phyloP scores from a whole-genome alignment of 2,113 vertebrate species.

The Syrmaticus mikado region DNA sequence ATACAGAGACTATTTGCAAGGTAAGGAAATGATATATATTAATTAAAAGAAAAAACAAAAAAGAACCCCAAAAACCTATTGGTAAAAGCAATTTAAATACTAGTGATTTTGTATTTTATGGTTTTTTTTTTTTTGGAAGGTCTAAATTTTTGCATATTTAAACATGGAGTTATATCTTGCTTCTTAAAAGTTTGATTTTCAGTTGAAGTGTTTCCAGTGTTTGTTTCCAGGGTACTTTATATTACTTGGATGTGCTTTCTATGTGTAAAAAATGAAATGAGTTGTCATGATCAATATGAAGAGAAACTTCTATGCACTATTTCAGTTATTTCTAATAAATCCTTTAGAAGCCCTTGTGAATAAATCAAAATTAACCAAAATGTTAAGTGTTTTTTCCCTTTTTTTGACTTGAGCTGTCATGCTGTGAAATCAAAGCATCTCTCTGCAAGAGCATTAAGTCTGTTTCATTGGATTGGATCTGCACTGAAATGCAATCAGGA shows the following conservation, averaged over 20 bases:
- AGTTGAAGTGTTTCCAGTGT: not conserved
- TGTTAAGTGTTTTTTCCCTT: not conserved
- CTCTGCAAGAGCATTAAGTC: not conserved
- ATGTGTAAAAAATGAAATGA: not conserved
- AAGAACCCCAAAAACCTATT: not conserved
- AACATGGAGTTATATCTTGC: not conserved
- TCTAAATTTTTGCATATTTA: not conserved
- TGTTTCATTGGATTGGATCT: not conserved
- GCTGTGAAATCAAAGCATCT: not conserved
- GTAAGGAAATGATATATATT: slow-evolving; percentile 65
- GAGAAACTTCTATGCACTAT: not conserved
- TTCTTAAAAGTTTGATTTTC: not conserved
- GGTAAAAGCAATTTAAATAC: not conserved
- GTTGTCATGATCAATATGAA: not conserved
- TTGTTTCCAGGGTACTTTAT: not conserved
- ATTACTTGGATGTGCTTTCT: slow-evolving; percentile 25
- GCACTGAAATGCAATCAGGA: not conserved
- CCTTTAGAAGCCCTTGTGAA: not conserved
- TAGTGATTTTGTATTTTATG: not conserved
- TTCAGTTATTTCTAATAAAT: not conserved
- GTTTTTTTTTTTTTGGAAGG: not conserved
- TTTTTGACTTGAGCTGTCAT: not conserved
- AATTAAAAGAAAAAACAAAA: not conserved
- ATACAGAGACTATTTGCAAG: slow-evolving; percentile 93
- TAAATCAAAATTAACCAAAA: not conserved